Percentiles rank a stretch among this genome's conserved stretches.
Evolutionary conservation across 2,888 invertebrate species (phyloP).

Genomic region (Phytoseiulus persimilis): DNA sequence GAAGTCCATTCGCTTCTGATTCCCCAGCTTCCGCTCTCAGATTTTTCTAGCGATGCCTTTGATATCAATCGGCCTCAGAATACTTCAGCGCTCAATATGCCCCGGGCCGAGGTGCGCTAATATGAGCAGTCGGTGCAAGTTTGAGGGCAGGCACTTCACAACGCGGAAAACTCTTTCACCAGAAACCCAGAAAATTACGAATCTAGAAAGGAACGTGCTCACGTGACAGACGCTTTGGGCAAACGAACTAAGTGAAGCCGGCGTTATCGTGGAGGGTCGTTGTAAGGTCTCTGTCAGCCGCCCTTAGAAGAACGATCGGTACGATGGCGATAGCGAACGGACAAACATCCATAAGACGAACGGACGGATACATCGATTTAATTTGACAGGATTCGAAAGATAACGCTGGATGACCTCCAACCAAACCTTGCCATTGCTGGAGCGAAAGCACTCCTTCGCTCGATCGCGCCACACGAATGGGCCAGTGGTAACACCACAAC

Average conservation of each 20-base stretch:
- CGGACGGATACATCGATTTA: neutral
- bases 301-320: neutral
- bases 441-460: neutral
- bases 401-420: neutral
- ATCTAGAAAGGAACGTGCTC: slow-evolving; percentile 5
- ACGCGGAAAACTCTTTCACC: neutral
- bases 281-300: neutral
- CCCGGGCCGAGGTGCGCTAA: neutral
- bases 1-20: neutral
- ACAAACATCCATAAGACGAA: neutral
- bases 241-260: neutral
- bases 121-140: neutral
- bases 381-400: neutral
- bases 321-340: neutral
- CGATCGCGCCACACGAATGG: neutral
- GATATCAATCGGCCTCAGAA: neutral
- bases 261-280: neutral
- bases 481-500: neutral
- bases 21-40: neutral
- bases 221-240: neutral
- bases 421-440: neutral
- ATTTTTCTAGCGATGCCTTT: neutral
- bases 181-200: neutral
- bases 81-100: neutral
- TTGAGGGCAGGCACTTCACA: neutral